Evolutionary conservation across 2,113 vertebrate species (phyloP).

Genomic region (Erythrolamprus reginae): DNA sequence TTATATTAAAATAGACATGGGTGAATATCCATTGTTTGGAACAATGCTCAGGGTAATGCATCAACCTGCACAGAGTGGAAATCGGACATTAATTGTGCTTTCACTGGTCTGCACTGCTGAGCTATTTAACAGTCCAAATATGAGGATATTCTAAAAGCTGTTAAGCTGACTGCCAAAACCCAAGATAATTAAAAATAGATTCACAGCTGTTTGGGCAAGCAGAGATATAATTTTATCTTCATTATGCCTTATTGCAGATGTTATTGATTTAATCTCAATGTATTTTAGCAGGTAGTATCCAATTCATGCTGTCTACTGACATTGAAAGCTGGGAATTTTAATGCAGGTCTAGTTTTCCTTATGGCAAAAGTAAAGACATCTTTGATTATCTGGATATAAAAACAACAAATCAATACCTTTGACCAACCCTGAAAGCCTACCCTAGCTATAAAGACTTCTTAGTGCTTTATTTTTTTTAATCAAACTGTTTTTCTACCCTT

Average conservation of each 20-base stretch:
- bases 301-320: slow-evolving; percentile 62
- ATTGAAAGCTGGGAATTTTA: slow-evolving; percentile 58
- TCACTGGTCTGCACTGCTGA: slow-evolving; percentile 63
- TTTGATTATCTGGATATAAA: slow-evolving; percentile 3
- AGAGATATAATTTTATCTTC: slow-evolving; percentile 79
- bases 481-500: neutral
- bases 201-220: slow-evolving; percentile 75
- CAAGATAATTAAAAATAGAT: slow-evolving; percentile 80
- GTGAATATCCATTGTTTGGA: neutral
- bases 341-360: slow-evolving; percentile 58
- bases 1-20: slow-evolving; percentile 30
- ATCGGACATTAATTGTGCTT: slow-evolving; percentile 66
- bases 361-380: neutral
- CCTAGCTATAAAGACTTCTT: neutral
- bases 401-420: neutral
- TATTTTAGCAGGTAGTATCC: slow-evolving; percentile 65
- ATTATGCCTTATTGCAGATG: slow-evolving; percentile 82
- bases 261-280: slow-evolving; percentile 75
- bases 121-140: slow-evolving; percentile 77
- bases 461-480: neutral
- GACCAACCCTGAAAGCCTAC: neutral
- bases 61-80: slow-evolving; percentile 54
- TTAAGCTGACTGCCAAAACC: slow-evolving; percentile 78
- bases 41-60: slow-evolving; percentile 35
- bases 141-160: slow-evolving; percentile 73